Base-by-base conservation (phyloP, 2,797 vertebrate genomes). In the Ceryle rudis region DNA sequence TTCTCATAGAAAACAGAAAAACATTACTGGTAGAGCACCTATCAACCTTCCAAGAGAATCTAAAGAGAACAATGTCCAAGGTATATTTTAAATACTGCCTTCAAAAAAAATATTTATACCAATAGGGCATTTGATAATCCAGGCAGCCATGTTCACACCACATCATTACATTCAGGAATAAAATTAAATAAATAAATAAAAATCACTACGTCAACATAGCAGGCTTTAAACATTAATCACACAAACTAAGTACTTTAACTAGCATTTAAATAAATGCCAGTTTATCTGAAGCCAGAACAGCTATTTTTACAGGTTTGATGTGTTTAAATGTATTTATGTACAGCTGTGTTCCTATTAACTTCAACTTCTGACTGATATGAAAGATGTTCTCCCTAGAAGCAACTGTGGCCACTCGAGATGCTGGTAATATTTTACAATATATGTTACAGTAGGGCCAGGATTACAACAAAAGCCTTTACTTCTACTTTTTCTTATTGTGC, bases 401-500 rank as follows among this genome's bases (percentile, higher is more conserved):
- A 74, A 23, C 20, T 55, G 14, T 13, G n/a, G 37, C 6, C 29
- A 42, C 19, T 51, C 11, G 20, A 89, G 42, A 5, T 71, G 17
- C 23, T 39, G 26, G 21, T 17, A 10, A 57, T 6, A 25, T 4
- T 57, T 26, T 3, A 33, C 9, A 54, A 17, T 2, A 8, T 3
- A 8, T 2, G 28, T 49, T 72, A 7, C 33, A 35, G 5, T 1
- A 46, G 13, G 14, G 5, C 1, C 3, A 3, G 22, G 28, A 58
- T 31, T 72, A 57, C 26, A 90, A 42, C 4, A 86, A 41, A 83
- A 44, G 11, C 7, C 19, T 57, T 75, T 23, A 57, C 26, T 69
- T 78, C 5, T 62, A 15, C 1, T 44, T 92, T 77, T 75, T 54
- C 8, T 3, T 0, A 57, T 28, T 28, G 37, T 4, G 37, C 16